Evolutionary conservation across 2,888 invertebrate species (phyloP).

Genomic region (Deilephila porcellus): DNA sequence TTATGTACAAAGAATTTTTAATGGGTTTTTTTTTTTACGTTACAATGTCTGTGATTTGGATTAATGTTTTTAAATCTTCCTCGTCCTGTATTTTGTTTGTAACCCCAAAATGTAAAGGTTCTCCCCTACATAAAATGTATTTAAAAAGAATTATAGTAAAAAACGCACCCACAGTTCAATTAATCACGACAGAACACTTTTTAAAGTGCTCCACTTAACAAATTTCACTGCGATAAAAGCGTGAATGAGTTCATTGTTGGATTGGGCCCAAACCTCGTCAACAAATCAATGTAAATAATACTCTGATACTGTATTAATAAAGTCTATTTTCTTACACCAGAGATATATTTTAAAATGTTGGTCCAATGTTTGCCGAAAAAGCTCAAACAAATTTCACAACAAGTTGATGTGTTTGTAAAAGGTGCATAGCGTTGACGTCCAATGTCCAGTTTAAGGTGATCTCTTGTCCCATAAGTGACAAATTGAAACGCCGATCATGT

Average conservation of each 20-base stretch:
- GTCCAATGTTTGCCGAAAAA: conserved; percentile 53
- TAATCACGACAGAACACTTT: conserved; percentile 24
- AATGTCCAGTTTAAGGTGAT: conserved; percentile 47
- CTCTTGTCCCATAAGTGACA: conserved; percentile 31
- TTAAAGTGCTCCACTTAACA: conserved; percentile 24
- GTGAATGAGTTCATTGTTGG: conserved; percentile 17
- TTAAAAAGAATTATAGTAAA: not conserved
- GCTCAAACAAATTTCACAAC: conserved; percentile 59
- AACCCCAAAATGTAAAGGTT: not conserved
- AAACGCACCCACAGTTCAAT: conserved; percentile 10
- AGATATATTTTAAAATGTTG: conserved; percentile 28
- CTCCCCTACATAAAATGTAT: not conserved
- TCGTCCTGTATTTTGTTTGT: not conserved
- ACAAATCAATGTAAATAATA: not conserved
- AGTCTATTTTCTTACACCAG: not conserved
- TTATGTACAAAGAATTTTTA: too few relatives aligned
- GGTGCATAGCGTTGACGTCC: conserved; percentile 56
- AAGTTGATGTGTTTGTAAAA: conserved; percentile 61
- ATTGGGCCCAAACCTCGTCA: not conserved
- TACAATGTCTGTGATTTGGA: too few relatives aligned
- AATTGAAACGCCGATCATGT: not conserved
- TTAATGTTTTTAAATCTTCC: too few relatives aligned
- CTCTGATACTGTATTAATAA: not conserved
- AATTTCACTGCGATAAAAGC: conserved; percentile 27
- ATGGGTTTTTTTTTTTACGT: too few relatives aligned